Evolutionary conservation across 2,113 vertebrate genomes (phyloP).

Genomic region (Tychaedon coryphoeus): DNA sequence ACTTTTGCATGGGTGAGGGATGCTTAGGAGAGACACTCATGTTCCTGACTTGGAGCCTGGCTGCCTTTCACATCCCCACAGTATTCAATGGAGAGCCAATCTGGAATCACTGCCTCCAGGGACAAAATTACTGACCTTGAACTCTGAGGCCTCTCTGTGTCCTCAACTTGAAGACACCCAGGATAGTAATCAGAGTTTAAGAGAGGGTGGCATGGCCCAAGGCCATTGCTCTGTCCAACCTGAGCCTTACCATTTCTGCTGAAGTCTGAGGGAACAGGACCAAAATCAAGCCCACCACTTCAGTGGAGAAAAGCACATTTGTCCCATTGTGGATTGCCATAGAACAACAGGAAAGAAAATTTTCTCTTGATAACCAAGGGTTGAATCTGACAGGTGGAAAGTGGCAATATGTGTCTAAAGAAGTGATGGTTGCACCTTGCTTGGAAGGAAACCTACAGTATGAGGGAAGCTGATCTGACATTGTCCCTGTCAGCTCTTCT

Average conservation of each 20-base stretch:
- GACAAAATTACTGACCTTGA: neutral
- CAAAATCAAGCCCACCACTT: neutral
- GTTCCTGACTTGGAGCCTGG: neutral
- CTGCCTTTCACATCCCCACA: neutral
- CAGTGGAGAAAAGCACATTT: neutral
- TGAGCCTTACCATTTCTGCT: neutral
- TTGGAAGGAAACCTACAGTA: neutral
- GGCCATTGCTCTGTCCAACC: neutral
- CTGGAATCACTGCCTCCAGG: neutral
- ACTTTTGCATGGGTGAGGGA: neutral
- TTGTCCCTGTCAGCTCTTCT: neutral
- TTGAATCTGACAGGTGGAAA: neutral
- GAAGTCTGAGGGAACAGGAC: neutral
- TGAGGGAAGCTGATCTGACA: neutral
- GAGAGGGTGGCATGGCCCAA: neutral
- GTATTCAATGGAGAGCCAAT: neutral
- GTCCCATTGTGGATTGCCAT: neutral
- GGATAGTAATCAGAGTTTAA: neutral
- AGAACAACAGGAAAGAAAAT: neutral
- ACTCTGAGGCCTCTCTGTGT: neutral
- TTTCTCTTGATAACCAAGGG: neutral
- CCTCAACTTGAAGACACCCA: neutral
- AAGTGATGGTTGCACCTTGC: neutral
- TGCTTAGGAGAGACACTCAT: neutral
- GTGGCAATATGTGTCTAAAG: neutral